Percentiles rank a stretch among this genome's conserved stretches.
Evolutionary conservation across 2,888 invertebrate species (phyloP).

Genomic region (Dioctria linearis): DNA sequence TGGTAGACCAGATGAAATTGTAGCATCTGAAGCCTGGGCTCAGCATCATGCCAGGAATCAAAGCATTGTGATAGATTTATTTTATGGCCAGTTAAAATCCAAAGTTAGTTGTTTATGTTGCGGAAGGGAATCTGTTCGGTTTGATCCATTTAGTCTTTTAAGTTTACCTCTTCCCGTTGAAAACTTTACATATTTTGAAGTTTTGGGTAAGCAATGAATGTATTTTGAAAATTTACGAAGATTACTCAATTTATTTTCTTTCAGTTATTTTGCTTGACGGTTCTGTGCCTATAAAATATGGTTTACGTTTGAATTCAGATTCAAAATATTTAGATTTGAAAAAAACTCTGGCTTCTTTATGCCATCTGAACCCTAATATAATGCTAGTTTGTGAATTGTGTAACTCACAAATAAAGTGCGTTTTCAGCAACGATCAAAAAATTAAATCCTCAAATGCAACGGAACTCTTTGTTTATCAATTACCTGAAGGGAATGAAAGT

Average conservation of each 20-base stretch:
- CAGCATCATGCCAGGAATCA: conserved; percentile 86
- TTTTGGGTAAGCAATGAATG: conserved; percentile 75
- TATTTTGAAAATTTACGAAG: conserved; percentile 4
- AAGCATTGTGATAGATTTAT: conserved; percentile 90
- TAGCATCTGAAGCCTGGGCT: conserved; percentile 86
- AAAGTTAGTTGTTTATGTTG: conserved; percentile 87
- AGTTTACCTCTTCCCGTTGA: conserved; percentile 93
- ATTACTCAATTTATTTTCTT: conserved; percentile 56
- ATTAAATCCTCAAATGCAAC: conserved; percentile 72
- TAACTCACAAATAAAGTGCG: conserved; percentile 78
- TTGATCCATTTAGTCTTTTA: conserved; percentile 93
- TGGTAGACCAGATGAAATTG: conserved; percentile 81
- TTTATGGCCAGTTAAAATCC: conserved; percentile 94
- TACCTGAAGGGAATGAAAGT: conserved; percentile 71
- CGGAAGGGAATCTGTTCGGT: conserved; percentile 86
- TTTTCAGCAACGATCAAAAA: conserved; percentile 73
- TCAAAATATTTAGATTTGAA: conserved; percentile 85
- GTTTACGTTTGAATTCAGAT: conserved; percentile 86
- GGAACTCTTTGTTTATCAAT: conserved; percentile 80
- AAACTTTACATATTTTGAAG: conserved; percentile 83
- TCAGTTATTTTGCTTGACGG: conserved; percentile 85
- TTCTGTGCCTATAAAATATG: conserved; percentile 87
- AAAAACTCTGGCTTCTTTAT: conserved; percentile 77
- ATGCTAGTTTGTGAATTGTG: conserved; percentile 82
- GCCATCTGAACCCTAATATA: conserved; percentile 75